Evolutionary conservation across 2,113 vertebrate genomes (phyloP), one percentile per base, ranked within the genome.

Genomic region (Sapayoa aenigma): DNA sequence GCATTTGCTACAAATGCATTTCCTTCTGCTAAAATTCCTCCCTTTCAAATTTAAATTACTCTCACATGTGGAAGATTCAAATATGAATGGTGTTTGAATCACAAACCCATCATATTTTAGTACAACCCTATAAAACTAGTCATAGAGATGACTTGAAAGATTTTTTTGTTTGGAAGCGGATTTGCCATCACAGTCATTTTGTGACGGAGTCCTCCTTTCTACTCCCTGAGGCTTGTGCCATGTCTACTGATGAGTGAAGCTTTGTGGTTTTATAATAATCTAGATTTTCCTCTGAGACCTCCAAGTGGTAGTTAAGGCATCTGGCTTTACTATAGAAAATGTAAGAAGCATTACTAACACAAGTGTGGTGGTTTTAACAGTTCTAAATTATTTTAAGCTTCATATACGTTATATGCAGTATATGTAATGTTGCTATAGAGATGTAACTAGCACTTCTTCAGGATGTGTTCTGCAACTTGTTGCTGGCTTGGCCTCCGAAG

Each of bases 301-400:
- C 33, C 59, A 28, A 28, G 2, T 35, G 41, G 33, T 60, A 92
- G 58, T 96, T 96, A 96, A 97, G 94, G 95, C 94, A 94, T 67
- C 41, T 62, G 62, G 92, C 53, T 93, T 93, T 92, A 89, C 28
- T 60, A 84, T 84, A 92, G 50, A 15, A 88, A 95, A 81, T 14
- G 3, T 46, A 77, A 88, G 42, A 86, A 76, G 22, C 5, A 7
- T 58, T 53, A 72, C 12, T 49, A 73, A 73, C 42, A 71, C 1
- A 59, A 82, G 12, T 14, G 18, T 24, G 15, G 2, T 49, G 39
- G 4, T 33, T 69, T 33, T 31, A 75, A 27, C 17, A 65, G 20
- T 73, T 87, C 55, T 81, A 49, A 88, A 80, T 37, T 93, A 69
- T 44, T 84, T 74, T 58, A 68, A 71, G 35, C 22, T 82, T 67